phyloP scores from a whole-genome alignment of 2,888 invertebrate species.

The Chesias legatella region DNA sequence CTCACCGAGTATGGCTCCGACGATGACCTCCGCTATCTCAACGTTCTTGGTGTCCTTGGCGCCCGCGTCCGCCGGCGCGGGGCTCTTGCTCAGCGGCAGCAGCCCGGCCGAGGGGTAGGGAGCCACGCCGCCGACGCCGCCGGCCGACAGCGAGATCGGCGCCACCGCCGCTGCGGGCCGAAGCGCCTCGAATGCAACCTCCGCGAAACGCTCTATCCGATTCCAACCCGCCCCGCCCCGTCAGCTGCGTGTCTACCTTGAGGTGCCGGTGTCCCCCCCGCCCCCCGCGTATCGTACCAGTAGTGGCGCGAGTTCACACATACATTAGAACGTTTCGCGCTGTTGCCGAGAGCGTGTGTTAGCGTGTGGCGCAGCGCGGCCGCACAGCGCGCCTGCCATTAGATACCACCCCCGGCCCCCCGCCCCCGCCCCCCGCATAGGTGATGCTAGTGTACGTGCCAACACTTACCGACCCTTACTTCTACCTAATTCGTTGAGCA shows the following conservation, averaged over 20 bases:
- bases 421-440: conserved; percentile 4
- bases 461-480: no score
- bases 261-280: conserved; percentile 23
- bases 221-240: conserved; percentile 27
- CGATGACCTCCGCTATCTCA: conserved; percentile 97
- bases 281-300: conserved; percentile 21
- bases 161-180: conserved; percentile 84
- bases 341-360: conserved; percentile 51
- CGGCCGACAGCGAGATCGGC: conserved; percentile 91
- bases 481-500: no score
- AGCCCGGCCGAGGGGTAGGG: conserved; percentile 86
- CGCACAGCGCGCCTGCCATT: conserved; percentile 30
- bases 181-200: conserved; percentile 87
- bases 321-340: conserved; percentile 73
- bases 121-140: conserved; percentile 75
- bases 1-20: conserved; percentile 96
- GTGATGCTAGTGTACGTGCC: conserved; percentile 40
- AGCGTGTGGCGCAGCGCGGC: conserved; percentile 34
- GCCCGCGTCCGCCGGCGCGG: conserved; percentile 87
- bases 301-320: conserved; percentile 25
- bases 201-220: conserved; percentile 85
- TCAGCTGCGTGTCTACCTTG: conserved; percentile 6
- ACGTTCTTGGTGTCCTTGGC: conserved; percentile 93
- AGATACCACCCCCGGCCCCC: conserved; percentile 16
- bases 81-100: conserved; percentile 89